phyloP scores from a whole-genome alignment of 2,113 vertebrate species.

The Mustelus asterias region DNA sequence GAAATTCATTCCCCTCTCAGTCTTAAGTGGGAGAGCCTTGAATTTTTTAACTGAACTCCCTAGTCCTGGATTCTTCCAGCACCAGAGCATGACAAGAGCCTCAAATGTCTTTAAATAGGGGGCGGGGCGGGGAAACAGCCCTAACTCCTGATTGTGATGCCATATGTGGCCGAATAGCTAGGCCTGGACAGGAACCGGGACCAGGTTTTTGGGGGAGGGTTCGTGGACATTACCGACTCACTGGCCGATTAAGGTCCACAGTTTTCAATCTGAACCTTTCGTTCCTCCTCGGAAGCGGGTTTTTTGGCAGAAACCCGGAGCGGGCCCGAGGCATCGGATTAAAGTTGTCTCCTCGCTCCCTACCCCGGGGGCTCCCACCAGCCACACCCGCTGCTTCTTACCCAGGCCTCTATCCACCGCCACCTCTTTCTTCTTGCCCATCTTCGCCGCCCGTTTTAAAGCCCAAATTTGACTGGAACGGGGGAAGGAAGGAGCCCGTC shows the following conservation, averaged over 20 bases:
- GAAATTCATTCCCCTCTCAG: too few species aligned
- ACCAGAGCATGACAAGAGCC: neutral
- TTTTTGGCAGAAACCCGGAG: too few species aligned
- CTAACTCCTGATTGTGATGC: neutral
- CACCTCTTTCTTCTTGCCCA: slow-evolving; percentile 29
- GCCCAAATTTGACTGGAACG: neutral
- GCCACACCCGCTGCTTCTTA: neutral
- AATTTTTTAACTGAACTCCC: too few species aligned
- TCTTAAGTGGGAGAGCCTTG: too few species aligned
- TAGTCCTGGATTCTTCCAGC: too few species aligned
- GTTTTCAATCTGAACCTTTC: too few species aligned
- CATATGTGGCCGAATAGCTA: neutral
- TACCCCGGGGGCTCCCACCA: neutral
- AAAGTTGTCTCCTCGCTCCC: too few species aligned
- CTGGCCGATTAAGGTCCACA: too few species aligned
- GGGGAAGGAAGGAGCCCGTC: rapidly evolving
- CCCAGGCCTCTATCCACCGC: neutral
- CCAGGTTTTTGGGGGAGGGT: too few species aligned
- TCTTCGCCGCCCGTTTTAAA: neutral
- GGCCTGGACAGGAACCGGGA: neutral
- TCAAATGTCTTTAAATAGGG: neutral
- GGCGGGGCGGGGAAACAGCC: neutral
- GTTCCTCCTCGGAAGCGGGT: too few species aligned
- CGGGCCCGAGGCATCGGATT: too few species aligned
- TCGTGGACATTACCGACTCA: too few species aligned